Evolutionary conservation across 1,140 invertebrate species (phyloP), one percentile per base, ranked within the genome.

Genomic region (Neelides sp.): DNA sequence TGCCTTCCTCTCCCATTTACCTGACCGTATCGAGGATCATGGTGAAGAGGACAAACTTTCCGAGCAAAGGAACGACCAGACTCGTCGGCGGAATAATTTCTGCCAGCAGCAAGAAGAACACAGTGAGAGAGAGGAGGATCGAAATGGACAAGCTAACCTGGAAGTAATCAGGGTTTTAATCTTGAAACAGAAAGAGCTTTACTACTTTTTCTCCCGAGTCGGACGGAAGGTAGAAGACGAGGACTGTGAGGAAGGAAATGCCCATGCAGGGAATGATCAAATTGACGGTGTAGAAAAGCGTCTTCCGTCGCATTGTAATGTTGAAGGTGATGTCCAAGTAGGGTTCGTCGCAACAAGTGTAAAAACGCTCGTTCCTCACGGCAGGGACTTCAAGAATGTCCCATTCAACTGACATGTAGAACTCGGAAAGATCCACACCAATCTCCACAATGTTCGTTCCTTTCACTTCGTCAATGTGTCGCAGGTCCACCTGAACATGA

Each of bases 1-100:
- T n/a, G n/a, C n/a, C n/a, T n/a, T n/a, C n/a, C n/a, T n/a, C n/a
- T n/a, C n/a, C n/a, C n/a, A 66, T 69, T 71, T 71, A 89, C 79
- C 94, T 98, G 70, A 90, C 85, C 36, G 86, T 90, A 66, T 98
- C 93, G 58, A 98, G 77, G 64, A 98, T 95, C 92, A 98, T 97
- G 42, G 96, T 98, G 76, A 99, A 99, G 48, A 98, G 79, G 61
- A 99, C 85, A 71, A 98, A 99, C 75, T 98, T 98, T 59, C 95
- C 94, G 53, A 99, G 80, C 55, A 99, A 77, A 50, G 96, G 94
- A 60, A 99, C 92, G 40, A 97, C 93, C 51, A 98, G 79, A 44
- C 91, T 96, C 24, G 95, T 98, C 26, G 96, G 94, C 51, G 95
- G 95, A 70, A 98, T 97, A 65, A 98, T 94, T 74, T 95, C 91